Evolutionary conservation across 2,113 vertebrate genomes (phyloP), one percentile per base, ranked within the genome.

Genomic region (Eupsittula cactorum): DNA sequence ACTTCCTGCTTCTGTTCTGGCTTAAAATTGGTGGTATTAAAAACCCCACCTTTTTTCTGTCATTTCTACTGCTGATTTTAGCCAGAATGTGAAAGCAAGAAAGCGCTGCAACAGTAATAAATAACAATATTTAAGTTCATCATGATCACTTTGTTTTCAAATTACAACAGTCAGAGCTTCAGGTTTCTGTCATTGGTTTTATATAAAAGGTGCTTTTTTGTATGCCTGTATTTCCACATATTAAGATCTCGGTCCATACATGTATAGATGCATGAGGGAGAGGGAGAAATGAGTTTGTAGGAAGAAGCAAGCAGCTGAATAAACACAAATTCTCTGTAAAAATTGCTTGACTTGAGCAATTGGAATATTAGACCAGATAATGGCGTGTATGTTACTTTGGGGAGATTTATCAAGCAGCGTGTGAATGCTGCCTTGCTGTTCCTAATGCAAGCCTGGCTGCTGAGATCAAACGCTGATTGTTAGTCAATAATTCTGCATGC

Each of bases 1-100:
- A 41, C 62, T 94, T 97, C 92, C 85, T 62, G 91, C 95, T 97
- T 95, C 92, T 93, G 86, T 87, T 75, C 49, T 93, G 82, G 87
- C 88, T 77, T 73, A 55, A 85, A 93, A 68, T 76, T 41, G 55
- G 81, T 44, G 21, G 11, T 86, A 29, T 74, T 85, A 62, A 82
- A 91, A 67, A 46, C 28, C 1, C 6, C 31, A n/a, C 29, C 39
- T 57, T 97, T 93, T 31, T 89, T 62, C 41, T 85, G 47, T 93
- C 25, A 37, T 77, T 97, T 93, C 82, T 74, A 71, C 41, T 74
- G 76, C 31, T 62, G 35, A 65, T 86, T 82, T 83, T 68, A 73
- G 33, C 39, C 2, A 8, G 20, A 81, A 80, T 52, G 2, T 35
- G 37, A 90, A 96, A 80, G 46, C 59, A 39, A 70, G 33, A 52